Evolutionary conservation across 2,797 vertebrate species (phyloP).

Genomic region (Trachurus trachurus): DNA sequence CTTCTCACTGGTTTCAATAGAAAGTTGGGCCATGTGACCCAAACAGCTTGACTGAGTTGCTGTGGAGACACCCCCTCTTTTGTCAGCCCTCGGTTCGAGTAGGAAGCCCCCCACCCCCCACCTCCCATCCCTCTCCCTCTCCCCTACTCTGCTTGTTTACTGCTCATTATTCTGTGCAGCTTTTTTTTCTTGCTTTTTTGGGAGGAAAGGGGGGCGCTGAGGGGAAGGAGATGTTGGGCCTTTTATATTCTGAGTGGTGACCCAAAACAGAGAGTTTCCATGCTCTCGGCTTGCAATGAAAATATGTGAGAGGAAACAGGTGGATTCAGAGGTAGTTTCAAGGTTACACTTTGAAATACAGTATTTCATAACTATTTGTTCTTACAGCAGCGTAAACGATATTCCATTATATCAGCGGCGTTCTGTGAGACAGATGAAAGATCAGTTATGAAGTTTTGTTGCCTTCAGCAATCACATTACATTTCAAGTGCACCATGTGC

Average conservation of each 20-base stretch:
- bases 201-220: conserved; percentile 35
- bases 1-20: conserved; percentile 59
- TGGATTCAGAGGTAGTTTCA: not conserved
- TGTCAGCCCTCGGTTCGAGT: conserved; percentile 58
- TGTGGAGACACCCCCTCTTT: conserved; percentile 76
- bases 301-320: not conserved
- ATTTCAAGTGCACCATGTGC: no score
- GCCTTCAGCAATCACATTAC: not conserved
- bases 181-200: conserved; percentile 16
- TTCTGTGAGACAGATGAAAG: not conserved
- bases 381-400: not conserved
- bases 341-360: not conserved
- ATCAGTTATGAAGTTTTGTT: not conserved
- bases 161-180: conserved; percentile 78
- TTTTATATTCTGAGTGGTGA: conserved; percentile 60
- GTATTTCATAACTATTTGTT: not conserved
- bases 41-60: conserved; percentile 68
- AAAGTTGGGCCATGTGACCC: conserved; percentile 75
- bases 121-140: conserved; percentile 30
- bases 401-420: not conserved
- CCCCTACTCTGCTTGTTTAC: conserved; percentile 74
- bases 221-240: conserved; percentile 46
- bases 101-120: conserved; percentile 22
- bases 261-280: conserved; percentile 48
- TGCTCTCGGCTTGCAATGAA: conserved; percentile 4